Base-by-base conservation (phyloP, 2,113 vertebrate genomes). In the Cariama cristata region DNA sequence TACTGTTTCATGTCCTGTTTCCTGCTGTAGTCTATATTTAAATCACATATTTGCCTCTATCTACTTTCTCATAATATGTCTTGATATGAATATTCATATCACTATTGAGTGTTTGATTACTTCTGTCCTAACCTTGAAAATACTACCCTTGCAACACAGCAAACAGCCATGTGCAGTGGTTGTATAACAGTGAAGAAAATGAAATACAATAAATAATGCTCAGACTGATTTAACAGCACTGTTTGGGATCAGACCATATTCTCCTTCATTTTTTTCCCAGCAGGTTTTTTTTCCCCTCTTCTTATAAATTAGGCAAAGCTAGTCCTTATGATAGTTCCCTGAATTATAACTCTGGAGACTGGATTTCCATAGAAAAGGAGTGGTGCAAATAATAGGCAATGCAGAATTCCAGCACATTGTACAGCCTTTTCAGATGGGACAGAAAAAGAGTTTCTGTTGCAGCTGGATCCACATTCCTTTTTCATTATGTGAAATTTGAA, bases 31-130 rank as follows among this genome's bases (percentile, higher is more conserved):
- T 73, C 92, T 97, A 92, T 96, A 97, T 97, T 97, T 97, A 97
- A 97, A 95, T 75, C 58, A 68, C 42, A 62, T 94, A 97, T 97
- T 97, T 95, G 69, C 88, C 68, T 97, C 91, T 73, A 69, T 95
- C 92, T 93, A 56, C 90, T 88, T 97, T 93, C 62, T 92, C 88
- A 75, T 94, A 82, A 95, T 84, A 50, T 88, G 64, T 47, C 91
- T 96, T 79, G 75, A 82, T 88, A 96, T 97, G 96, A 97, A 97
- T 97, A 97, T 97, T 97, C 96, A 97, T 96, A 66, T 5, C 50
- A 44, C 58, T 50, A 63, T 53, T 91, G 77, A 97, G 84, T 69
- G 67, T 84, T 84, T 96, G 93, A 97, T 97, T 95, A 91, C 66
- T 97, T 93, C 80, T 50, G 50, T 74, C 73, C 62, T 97, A 97